Evolutionary conservation across 1,140 invertebrate genomes (phyloP).

Genomic region (Papilio polyxenes): DNA sequence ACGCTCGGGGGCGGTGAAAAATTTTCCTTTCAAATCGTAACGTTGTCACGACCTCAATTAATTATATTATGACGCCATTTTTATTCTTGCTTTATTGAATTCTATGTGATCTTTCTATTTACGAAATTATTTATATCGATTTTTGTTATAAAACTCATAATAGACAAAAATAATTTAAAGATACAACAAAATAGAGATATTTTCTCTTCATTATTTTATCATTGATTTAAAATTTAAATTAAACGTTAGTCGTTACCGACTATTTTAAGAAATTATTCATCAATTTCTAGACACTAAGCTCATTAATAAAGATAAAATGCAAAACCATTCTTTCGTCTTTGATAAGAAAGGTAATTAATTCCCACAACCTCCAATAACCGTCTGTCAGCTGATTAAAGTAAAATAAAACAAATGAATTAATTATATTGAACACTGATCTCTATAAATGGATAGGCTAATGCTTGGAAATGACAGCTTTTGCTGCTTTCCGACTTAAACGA

Average conservation of each 20-base stretch:
- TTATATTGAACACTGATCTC: background rate
- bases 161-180: background rate
- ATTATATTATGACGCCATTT: constrained; percentile 67
- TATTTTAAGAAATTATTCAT: background rate
- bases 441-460: too few species aligned
- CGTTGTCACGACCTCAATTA: constrained; percentile 63
- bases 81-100: constrained; percentile 43
- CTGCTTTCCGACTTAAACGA: too few species aligned
- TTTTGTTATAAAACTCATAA: background rate
- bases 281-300: background rate
- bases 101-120: constrained; percentile 38
- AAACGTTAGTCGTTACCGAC: background rate
- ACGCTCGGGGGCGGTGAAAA: constrained; percentile 68
- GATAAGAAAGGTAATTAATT: constrained; percentile 1
- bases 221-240: background rate
- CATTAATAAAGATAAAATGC: constrained; percentile 3
- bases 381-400: background rate
- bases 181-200: background rate
- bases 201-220: background rate
- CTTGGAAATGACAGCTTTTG: too few species aligned
- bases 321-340: background rate
- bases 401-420: background rate
- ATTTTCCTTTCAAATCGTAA: constrained; percentile 65
- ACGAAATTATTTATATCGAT: background rate
- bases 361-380: background rate